Base-by-base conservation (phyloP, 2,888 invertebrate genomes). In the Linnaemya vulpina region DNA sequence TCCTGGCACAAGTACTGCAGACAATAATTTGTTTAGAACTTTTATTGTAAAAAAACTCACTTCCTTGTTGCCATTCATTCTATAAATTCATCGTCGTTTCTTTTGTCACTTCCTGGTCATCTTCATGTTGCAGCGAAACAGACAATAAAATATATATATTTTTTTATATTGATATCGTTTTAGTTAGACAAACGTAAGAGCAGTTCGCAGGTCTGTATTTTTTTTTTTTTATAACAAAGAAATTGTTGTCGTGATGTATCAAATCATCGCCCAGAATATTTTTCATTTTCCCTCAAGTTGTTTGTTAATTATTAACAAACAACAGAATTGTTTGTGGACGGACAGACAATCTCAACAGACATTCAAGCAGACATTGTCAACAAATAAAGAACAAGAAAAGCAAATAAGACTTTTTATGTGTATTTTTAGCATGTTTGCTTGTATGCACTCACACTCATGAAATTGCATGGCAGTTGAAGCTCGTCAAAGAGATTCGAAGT, bases 221-320 rank as follows among this genome's bases (percentile, higher is more conserved):
- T 55, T 20, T 71, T 78, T 55, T 62, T 78, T 55, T 75, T 63
- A 75, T 58, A 46, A 74, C 55, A 46, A 62, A 55, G 3, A 38
- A 38, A 38, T 38, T 38, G 38, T 49, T 63, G 70, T 71, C 63
- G 38, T 68, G 11, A 55, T 65, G 35, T 65, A 73, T 38, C 55
- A 79, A 79, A 79, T 71, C 73, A 79, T 71, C 55, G 55, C 49
- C 65, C 53, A 71, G 55, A 38, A 79, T 73, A 70, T 71, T 71
- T 22, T 55, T 53, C 58, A 65, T 83, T 74, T n/a, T 79, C 83
- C 74, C 78, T 38, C 38, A 78, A 75, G 74, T 70, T 46, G 74
- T 83, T 78, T 83, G 78, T 78, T 68, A 83, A 75, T 83, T 83
- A 78, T 78, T 63, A 51, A 51, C n/a, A 51, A 68, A 17, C 62